Conservation (phyloP, 2,888 invertebrate genomes). For the Eupithecia insigniata region DNA sequence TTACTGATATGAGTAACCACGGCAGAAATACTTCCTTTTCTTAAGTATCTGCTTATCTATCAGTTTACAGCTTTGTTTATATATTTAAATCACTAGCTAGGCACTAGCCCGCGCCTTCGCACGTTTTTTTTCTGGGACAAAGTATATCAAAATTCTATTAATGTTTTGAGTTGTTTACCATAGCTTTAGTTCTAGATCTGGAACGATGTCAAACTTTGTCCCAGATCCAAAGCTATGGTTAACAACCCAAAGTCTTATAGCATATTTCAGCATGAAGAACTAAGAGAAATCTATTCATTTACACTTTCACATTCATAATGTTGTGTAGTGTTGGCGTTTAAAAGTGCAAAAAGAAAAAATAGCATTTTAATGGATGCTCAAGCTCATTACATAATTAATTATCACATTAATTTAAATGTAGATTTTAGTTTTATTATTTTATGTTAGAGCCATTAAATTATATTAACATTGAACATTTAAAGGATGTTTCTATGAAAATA, state of each 20-base stretch:
- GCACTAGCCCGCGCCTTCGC: not conserved
- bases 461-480: not conserved
- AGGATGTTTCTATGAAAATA: not conserved
- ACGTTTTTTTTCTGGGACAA: not conserved
- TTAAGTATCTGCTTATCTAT: not conserved
- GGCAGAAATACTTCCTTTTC: slow-evolving; percentile 8
- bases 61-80: not conserved
- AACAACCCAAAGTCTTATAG: not conserved
- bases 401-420: not conserved
- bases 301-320: not conserved
- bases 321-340: not conserved
- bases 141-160: too few species aligned
- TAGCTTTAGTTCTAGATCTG: too few species aligned
- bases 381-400: slow-evolving; percentile 18
- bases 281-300: not conserved
- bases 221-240: not conserved
- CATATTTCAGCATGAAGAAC: not conserved
- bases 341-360: slow-evolving; percentile 12
- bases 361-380: slow-evolving; percentile 26
- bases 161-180: too few species aligned
- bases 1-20: not conserved
- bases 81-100: not conserved
- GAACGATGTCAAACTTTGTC: too few species aligned
- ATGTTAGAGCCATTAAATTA: not conserved
- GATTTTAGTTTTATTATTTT: not conserved